Percentiles rank a stretch among this genome's conserved stretches.
Evolutionary conservation across 1,140 invertebrate genomes (phyloP).

Genomic region (Hylaeus anthracinus): DNA sequence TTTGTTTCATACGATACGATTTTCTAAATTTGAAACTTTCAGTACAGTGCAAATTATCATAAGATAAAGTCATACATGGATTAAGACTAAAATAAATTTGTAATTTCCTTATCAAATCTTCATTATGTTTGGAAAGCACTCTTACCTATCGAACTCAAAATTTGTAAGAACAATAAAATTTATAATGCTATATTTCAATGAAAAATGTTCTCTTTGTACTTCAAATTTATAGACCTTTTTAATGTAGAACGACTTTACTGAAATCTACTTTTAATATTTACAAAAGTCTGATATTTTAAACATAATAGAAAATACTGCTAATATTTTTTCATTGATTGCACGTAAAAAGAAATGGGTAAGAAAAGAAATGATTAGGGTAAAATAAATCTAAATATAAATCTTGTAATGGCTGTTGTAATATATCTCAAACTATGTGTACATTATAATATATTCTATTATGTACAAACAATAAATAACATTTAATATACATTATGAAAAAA

Average conservation of each 20-base stretch:
- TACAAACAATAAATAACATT: slow-evolving; percentile 58
- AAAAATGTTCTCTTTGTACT: slow-evolving; percentile 45
- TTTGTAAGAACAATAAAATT: slow-evolving; percentile 38
- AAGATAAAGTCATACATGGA: slow-evolving; percentile 4
- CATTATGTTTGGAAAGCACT: not conserved
- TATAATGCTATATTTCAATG: slow-evolving; percentile 7
- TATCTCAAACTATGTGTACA: slow-evolving; percentile 42
- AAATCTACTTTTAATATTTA: slow-evolving; percentile 50
- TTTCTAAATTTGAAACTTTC: not conserved
- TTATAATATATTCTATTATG: slow-evolving; percentile 56
- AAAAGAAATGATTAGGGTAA: slow-evolving; percentile 31
- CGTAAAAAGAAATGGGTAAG: slow-evolving; percentile 11
- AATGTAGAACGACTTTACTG: slow-evolving; percentile 39
- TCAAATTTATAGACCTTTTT: slow-evolving; percentile 40
- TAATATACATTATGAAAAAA: slow-evolving; percentile 39
- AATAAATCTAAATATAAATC: slow-evolving; percentile 44
- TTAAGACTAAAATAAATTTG: slow-evolving; percentile 4
- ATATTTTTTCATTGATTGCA: slow-evolving; percentile 62
- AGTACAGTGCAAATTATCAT: not conserved
- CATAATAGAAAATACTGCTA: slow-evolving; percentile 35
- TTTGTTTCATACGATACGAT: not conserved
- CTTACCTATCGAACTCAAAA: not conserved
- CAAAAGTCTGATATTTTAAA: slow-evolving; percentile 54
- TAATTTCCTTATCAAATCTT: not conserved
- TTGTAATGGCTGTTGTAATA: slow-evolving; percentile 38